Conservation (phyloP, 2,888 invertebrate genomes). For the Drosophila villosipedis region DNA sequence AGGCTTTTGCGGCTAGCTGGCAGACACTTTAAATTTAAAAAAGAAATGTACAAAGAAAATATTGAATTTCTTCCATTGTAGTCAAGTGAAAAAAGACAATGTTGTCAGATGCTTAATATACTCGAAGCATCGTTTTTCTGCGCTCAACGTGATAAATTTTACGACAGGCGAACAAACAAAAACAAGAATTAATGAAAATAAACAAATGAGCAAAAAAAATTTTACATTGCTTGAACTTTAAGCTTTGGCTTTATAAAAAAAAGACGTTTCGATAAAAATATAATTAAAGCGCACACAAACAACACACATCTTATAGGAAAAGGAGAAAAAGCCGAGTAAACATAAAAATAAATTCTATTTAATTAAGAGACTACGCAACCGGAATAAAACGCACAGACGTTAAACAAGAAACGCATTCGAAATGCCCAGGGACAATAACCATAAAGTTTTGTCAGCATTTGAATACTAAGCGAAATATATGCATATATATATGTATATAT, state of each 20-base stretch:
- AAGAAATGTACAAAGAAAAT: slow-evolving; percentile 25
- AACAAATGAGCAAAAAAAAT: slow-evolving; percentile 25
- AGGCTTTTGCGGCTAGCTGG: slow-evolving; percentile 27
- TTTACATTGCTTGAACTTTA: slow-evolving; percentile 16
- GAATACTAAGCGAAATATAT: slow-evolving; percentile 29
- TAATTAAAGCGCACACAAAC: slow-evolving; percentile 31
- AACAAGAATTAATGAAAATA: slow-evolving; percentile 31
- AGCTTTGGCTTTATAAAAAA: slow-evolving; percentile 24
- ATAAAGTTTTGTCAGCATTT: slow-evolving; percentile 30
- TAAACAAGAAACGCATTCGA: neutral
- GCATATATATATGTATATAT: neutral
- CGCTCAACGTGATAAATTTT: slow-evolving; percentile 43
- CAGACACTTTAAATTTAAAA: slow-evolving; percentile 4
- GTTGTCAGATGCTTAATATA: slow-evolving; percentile 19
- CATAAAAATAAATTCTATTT: slow-evolving; percentile 62
- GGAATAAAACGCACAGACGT: slow-evolving; percentile 4
- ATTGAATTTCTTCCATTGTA: slow-evolving; percentile 34
- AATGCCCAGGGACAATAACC: slow-evolving; percentile 17
- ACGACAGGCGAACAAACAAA: slow-evolving; percentile 41
- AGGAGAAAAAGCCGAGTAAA: slow-evolving; percentile 26
- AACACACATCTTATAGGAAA: slow-evolving; percentile 9
- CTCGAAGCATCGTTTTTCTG: slow-evolving; percentile 29
- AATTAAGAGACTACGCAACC: slow-evolving; percentile 47
- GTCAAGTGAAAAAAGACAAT: slow-evolving; percentile 36
- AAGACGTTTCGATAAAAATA: slow-evolving; percentile 32